Base-by-base conservation (phyloP, 1,140 invertebrate genomes). In the Magallana gigas region DNA sequence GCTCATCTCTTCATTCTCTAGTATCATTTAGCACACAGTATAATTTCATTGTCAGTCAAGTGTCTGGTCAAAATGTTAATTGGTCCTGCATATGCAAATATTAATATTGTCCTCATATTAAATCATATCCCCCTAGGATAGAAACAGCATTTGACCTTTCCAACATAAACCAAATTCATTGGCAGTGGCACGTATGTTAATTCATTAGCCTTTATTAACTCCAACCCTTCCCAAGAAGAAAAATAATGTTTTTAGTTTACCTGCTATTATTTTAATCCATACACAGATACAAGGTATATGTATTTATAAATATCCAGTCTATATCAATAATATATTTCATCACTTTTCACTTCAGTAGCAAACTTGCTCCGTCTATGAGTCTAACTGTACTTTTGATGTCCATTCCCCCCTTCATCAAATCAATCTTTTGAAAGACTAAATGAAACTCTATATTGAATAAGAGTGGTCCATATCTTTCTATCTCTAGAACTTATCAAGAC, bases 21-120 rank as follows among this genome's bases (percentile, higher is more conserved):
- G 68, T 29, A 76, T 76, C 68, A 76, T 29, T 76, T 36, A 76
- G 68, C 18, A 76, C 68, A 76, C 23, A 29, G 36, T 48, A 76
- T 76, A 29, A 76, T 76, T 29, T 76, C 68, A 36, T 76, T 76
- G 23, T 76, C 68, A 12, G 68, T 76, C 68, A 76, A 36, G 23
- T 76, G 68, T 76, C 68, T 76, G 68, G 68, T 76, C 68, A 76
- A 76, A 76, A 76, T 76, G 23, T 76, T 36, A 76, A 29, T 76
- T 11, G 8, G 68, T 76, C 68, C 18, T 76, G 23, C 68, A 14
- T 18, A 4, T 29, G 18, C 60, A 29, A 76, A 76, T 29, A 76
- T 76, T 1, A 36, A 29, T 29, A 48, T 76, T 76, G 68, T 76
- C 68, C 36, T 18, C 68, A 23, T 76, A 29, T 76, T 76, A 23